Percentiles rank a stretch among this genome's conserved stretches.
Conservation (phyloP, 1,140 invertebrate species). For the Pygmarrhopalites habei region DNA sequence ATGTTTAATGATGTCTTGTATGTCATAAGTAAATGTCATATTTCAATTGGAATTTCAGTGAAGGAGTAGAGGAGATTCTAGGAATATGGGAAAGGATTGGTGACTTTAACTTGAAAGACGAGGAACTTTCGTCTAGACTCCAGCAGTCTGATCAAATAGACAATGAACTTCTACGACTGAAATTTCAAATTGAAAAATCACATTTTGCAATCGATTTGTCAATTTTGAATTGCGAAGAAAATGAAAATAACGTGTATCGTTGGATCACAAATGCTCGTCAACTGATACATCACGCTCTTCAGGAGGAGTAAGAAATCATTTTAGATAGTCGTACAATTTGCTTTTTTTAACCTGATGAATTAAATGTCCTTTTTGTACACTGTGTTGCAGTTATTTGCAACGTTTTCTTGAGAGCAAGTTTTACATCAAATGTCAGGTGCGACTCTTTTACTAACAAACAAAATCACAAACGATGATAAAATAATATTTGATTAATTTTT, state of each 20-base stretch:
- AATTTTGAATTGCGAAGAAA: slow-evolving; percentile 21
- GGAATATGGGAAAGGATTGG: slow-evolving; percentile 21
- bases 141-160: background rate
- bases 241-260: slow-evolving; percentile 16
- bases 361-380: background rate
- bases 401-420: slow-evolving; percentile 69
- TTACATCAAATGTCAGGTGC: slow-evolving; percentile 82
- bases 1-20: too few species aligned
- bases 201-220: slow-evolving; percentile 9
- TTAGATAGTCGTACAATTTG: background rate
- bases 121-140: background rate
- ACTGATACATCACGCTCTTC: slow-evolving; percentile 14
- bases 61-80: slow-evolving; percentile 29
- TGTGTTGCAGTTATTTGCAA: slow-evolving; percentile 50
- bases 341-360: background rate
- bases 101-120: too few species aligned
- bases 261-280: slow-evolving; percentile 21
- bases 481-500: too few species aligned
- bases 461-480: too few species aligned
- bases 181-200: slow-evolving; percentile 27
- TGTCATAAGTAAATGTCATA: too few species aligned
- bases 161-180: slow-evolving; percentile 19
- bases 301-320: slow-evolving; percentile 22
- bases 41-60: too few species aligned
- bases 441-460: slow-evolving; percentile 55